These are phyloP conservation scores for Nesospiza acunhae DNA, from an alignment of 2,113 vertebrate genomes.

Conservation along the genomic window DNA sequence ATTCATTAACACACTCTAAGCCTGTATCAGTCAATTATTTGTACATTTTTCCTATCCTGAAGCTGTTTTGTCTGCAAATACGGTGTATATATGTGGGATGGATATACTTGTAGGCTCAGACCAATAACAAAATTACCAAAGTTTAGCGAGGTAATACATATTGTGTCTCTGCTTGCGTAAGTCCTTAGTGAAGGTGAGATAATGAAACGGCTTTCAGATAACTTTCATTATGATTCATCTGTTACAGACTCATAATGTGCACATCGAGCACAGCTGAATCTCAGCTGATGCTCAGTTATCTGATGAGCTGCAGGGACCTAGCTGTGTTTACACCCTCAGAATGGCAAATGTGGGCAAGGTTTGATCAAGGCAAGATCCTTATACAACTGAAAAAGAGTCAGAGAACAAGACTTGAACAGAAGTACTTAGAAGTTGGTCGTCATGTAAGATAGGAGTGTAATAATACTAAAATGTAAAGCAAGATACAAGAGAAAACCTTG, in stretches of 20 bases:
- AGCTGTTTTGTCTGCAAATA: background rate
- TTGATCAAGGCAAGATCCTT: background rate
- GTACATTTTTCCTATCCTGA: background rate
- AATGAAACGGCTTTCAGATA: background rate
- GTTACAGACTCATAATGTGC: background rate
- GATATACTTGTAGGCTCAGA: background rate
- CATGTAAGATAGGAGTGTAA: accelerated
- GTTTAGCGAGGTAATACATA: background rate
- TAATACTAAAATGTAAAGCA: background rate
- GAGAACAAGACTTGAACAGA: background rate
- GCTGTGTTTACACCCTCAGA: background rate
- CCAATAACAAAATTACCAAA: background rate
- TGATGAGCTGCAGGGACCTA: background rate
- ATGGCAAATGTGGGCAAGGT: background rate
- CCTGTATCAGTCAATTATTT: background rate
- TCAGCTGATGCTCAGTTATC: background rate
- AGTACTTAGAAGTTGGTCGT: accelerated
- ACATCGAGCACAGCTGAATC: background rate
- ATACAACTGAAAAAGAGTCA: background rate
- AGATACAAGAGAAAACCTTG: background rate
- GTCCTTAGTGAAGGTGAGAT: slow-evolving; percentile 12
- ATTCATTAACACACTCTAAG: background rate
- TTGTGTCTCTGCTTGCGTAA: background rate
- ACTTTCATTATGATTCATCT: background rate
- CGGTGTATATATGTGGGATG: accelerated